A percentile compares a stretch with the other conserved stretches of the same genome.
phyloP scores from a whole-genome alignment of 2,113 vertebrate species.

The Daboia siamensis region DNA sequence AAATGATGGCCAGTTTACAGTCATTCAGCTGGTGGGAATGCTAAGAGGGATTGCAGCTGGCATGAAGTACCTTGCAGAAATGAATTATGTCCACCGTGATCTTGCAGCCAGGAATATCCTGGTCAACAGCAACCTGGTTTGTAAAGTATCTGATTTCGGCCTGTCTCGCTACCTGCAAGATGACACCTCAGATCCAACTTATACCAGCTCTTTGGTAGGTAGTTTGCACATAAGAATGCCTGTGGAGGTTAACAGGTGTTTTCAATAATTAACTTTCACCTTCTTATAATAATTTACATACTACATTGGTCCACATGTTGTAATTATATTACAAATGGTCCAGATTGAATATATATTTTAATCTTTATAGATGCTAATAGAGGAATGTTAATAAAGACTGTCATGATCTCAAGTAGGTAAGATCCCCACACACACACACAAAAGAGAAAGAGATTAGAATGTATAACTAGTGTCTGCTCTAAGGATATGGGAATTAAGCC shows the following conservation, averaged over 20 bases:
- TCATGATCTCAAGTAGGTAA: not conserved
- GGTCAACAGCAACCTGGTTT: slow-evolving; percentile 97
- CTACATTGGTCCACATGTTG: not conserved
- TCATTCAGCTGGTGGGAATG: slow-evolving; percentile 98
- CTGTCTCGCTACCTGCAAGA: slow-evolving; percentile 97
- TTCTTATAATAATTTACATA: not conserved
- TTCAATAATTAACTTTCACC: not conserved
- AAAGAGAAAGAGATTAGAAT: not conserved
- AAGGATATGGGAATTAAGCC: not conserved
- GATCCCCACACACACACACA: no score
- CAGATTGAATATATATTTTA: not conserved
- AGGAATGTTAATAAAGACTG: not conserved
- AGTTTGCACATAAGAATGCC: not conserved
- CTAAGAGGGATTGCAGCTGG: slow-evolving; percentile 92
- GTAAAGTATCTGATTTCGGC: slow-evolving; percentile 97
- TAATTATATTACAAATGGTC: not conserved
- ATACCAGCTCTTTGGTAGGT: slow-evolving; percentile 95
- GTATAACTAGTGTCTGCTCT: not conserved
- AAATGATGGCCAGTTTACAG: slow-evolving; percentile 97
- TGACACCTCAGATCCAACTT: slow-evolving; percentile 94
- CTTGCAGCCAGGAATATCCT: slow-evolving; percentile 96
- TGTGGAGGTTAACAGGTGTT: not conserved
- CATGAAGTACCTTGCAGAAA: slow-evolving; percentile 97
- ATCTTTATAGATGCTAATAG: not conserved
- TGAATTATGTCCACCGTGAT: slow-evolving; percentile 97